These are phyloP conservation scores for Brachyhypopomus occidentalis DNA, from an alignment of 2,113 vertebrate genomes.

Conservation along the genomic window DNA sequence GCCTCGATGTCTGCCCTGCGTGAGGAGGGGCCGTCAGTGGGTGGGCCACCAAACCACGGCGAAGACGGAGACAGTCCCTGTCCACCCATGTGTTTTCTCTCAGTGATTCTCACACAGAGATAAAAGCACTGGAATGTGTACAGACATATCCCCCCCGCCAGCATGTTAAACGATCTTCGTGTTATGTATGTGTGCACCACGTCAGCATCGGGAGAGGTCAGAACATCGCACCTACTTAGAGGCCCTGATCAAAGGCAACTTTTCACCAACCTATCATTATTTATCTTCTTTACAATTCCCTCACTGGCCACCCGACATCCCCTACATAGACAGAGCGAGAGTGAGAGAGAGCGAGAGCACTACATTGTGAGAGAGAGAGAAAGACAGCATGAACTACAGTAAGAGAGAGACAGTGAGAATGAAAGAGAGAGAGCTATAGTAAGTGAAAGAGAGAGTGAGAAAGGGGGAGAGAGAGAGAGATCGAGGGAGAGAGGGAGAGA, in stretches of 20 bases:
- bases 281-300: slow-evolving; percentile 26
- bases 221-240: slow-evolving; percentile 12
- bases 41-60: not conserved
- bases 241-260: slow-evolving; percentile 29
- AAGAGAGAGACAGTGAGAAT: not conserved
- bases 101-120: too few species aligned
- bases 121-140: not conserved
- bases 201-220: slow-evolving; percentile 26
- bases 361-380: not conserved
- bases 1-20: slow-evolving; percentile 85
- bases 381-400: slow-evolving; percentile 12
- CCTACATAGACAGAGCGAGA: slow-evolving; percentile 28
- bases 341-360: not conserved
- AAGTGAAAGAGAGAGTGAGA: slow-evolving; percentile 20
- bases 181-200: not conserved
- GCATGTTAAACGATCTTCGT: not conserved
- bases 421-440: slow-evolving; percentile 15
- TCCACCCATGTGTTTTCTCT: too few species aligned
- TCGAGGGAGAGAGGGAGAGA: slow-evolving; percentile 15
- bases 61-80: not conserved
- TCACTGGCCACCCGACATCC: not conserved
- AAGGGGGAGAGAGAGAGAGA: not conserved
- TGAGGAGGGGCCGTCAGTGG: not conserved
- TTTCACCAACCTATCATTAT: slow-evolving; percentile 44
- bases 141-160: too few species aligned